Percentiles rank a stretch among this genome's conserved stretches.
These are phyloP conservation scores for Oasisia sp. DNA, from an alignment of 2,888 invertebrate species.

Conservation along the genomic window DNA sequence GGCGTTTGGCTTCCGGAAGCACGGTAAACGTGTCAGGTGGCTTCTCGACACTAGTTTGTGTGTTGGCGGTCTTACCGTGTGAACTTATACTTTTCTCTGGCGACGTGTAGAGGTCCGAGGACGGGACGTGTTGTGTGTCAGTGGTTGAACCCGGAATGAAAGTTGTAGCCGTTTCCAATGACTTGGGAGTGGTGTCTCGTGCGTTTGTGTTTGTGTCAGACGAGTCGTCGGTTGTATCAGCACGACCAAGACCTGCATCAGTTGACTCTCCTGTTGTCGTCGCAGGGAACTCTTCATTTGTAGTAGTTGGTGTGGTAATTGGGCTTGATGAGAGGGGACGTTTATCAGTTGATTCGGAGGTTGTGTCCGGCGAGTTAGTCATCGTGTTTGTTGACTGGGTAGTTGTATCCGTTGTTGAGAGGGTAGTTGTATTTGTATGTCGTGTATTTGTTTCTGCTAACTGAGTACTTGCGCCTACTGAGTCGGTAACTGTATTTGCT, in stretches of 20 bases:
- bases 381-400: too few species aligned
- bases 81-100: neutral
- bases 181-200: neutral
- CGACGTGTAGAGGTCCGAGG: neutral
- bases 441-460: too few species aligned
- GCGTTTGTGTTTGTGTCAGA: neutral
- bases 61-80: neutral
- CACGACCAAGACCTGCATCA: neutral
- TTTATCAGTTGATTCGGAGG: too few species aligned
- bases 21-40: neutral
- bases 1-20: neutral
- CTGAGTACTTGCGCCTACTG: too few species aligned
- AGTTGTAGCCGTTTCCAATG: neutral
- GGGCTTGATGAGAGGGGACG: neutral
- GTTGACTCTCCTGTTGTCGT: neutral
- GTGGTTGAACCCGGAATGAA: neutral
- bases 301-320: neutral
- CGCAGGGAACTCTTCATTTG: neutral
- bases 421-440: too few species aligned
- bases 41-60: neutral
- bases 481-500: too few species aligned
- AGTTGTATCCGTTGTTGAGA: too few species aligned
- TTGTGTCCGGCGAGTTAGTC: too few species aligned
- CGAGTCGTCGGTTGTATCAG: neutral
- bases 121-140: neutral